These are phyloP conservation scores for Corydoras sp. DNA, from an alignment of 2,113 vertebrate species.

Conservation along the genomic window DNA sequence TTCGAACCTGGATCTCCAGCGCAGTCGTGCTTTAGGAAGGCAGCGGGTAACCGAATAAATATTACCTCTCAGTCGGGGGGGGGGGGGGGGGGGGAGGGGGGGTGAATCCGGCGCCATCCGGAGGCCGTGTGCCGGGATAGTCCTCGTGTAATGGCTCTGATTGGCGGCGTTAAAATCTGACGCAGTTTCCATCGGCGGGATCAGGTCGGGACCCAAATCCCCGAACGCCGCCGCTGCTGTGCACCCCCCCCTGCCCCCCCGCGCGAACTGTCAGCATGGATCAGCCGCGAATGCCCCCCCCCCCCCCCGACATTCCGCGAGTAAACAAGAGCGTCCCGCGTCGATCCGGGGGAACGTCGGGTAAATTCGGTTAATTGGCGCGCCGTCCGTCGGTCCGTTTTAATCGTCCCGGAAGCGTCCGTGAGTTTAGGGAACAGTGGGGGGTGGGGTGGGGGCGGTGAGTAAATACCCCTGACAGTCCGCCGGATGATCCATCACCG, in stretches of 20 bases:
- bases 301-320: neutral
- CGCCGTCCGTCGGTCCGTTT: neutral
- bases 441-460: neutral
- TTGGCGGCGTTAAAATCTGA: slow-evolving; percentile 17
- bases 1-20: too few species aligned
- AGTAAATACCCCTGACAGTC: slow-evolving; percentile 22
- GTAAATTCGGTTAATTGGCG: slow-evolving; percentile 25
- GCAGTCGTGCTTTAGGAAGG: too few species aligned
- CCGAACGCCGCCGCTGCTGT: slow-evolving; percentile 5
- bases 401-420: slow-evolving; percentile 24
- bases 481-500: slow-evolving; percentile 22
- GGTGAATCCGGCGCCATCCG: slow-evolving; percentile 18
- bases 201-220: neutral
- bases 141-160: slow-evolving; percentile 14
- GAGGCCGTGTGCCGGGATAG: slow-evolving; percentile 10
- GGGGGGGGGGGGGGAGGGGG: slow-evolving; percentile 14
- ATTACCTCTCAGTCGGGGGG: slow-evolving; percentile 34
- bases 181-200: neutral
- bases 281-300: neutral
- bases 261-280: slow-evolving; percentile 7
- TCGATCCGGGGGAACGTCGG: slow-evolving; percentile 4
- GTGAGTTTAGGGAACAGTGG: neutral
- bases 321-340: neutral
- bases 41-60: slow-evolving; percentile 47
- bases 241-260: neutral